Evolutionary conservation across 2,113 vertebrate species (phyloP).

Genomic region (Vulpes ferrilata): DNA sequence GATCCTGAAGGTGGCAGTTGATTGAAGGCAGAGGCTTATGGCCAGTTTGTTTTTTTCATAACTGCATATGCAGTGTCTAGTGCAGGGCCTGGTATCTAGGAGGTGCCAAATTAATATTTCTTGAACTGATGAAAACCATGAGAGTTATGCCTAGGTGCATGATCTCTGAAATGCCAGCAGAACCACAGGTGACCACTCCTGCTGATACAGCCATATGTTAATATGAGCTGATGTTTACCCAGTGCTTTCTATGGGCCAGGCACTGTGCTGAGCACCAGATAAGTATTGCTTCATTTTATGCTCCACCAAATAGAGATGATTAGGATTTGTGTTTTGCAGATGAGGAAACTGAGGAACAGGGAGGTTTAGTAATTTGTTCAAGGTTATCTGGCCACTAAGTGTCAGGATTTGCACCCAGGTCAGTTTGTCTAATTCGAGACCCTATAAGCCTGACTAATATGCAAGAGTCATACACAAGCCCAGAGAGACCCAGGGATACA

Average conservation of each 20-base stretch:
- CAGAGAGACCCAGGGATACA: not conserved
- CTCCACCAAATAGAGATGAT: not conserved
- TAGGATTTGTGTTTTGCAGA: constrained; percentile 16
- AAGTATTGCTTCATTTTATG: constrained; percentile 4
- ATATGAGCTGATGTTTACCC: not conserved
- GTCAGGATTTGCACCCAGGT: not conserved
- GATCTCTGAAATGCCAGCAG: not conserved
- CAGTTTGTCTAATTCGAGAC: not conserved
- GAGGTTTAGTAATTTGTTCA: not conserved
- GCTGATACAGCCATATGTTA: not conserved
- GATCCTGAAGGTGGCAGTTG: not conserved
- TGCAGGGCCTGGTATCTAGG: not conserved
- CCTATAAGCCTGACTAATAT: not conserved
- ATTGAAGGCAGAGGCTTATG: not conserved
- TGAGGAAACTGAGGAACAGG: not conserved
- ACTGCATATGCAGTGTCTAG: not conserved
- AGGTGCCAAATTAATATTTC: constrained; percentile 10
- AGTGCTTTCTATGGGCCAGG: not conserved
- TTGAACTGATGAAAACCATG: not conserved
- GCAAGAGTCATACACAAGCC: not conserved
- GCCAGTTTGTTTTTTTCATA: not conserved
- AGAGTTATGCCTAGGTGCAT: not conserved
- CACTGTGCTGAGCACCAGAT: not conserved
- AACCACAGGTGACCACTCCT: not conserved
- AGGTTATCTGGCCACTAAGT: not conserved